Base-by-base conservation (phyloP, 2,113 vertebrate species). In the Cepphus grylle region DNA sequence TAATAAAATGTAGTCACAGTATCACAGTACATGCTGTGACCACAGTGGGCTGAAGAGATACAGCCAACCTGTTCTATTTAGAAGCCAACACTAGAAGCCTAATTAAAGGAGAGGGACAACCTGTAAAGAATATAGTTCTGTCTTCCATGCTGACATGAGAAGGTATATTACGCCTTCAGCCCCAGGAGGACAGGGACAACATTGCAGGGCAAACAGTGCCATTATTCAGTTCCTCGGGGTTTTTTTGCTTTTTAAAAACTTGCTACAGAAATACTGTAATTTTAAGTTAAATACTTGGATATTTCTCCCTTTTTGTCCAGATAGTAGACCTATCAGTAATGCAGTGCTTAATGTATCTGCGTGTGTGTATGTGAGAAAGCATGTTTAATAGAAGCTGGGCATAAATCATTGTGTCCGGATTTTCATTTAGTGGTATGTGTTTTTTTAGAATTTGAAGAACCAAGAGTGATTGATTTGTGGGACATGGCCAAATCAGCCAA, bases 391-490 rank as follows among this genome's bases (percentile, higher is more conserved):
- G 42, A 63, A 88, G n/a, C 30, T 83, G 16, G 26, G 5, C 16
- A n/a, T 90, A 22, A 72, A 80, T 17, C 11, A 14, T 42, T 42
- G 29, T 53, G n/a, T 90, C 63, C 55, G 73, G 36, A 26, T 94
- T 83, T 67, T 91, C 16, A 87, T 71, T 53, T 45, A 1, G 1
- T 36, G 55, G 2, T 79, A 32, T 82, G 30, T 90, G 25, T 79
- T 84, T 90, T 19, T 85, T 58, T 85, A 99, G 99, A 99, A 94
- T 99, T 99, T 67, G 98, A 98, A 83, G 99, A 99, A 93, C 99
- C 99, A 16, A 98, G 99, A 92, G 99, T 99, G 88, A 99, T 99
- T 47, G 99, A 99, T 61, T 97, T 99, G 96, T 99, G 99, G 99
- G 99, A 99, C 70, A 98, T 99, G 98, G 99, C 99, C 40, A 98